These are phyloP conservation scores for Poliocrania exsul DNA, from an alignment of 2,797 vertebrate genomes.

Conservation along the genomic window DNA sequence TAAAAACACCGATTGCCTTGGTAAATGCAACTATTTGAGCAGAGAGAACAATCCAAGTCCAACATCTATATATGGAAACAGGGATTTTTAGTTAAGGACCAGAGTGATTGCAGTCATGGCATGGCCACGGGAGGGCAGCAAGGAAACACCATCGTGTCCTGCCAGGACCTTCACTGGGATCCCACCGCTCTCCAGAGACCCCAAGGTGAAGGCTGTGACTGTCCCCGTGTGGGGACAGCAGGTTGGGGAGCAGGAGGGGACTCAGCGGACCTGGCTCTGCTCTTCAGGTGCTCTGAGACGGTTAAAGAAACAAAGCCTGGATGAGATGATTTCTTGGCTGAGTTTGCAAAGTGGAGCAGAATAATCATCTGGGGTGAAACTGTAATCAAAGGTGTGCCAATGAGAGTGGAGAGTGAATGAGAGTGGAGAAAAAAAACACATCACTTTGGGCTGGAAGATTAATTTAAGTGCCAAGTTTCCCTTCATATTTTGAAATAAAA, in stretches of 20 bases:
- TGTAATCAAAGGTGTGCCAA: background rate
- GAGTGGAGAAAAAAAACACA: background rate
- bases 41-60: background rate
- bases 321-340: background rate
- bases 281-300: background rate
- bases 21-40: background rate
- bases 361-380: background rate
- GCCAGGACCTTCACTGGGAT: background rate
- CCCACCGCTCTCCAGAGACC: accelerated
- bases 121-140: constrained; percentile 44
- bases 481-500: background rate
- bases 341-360: background rate
- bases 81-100: accelerated
- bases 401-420: background rate
- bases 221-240: too few relatives aligned
- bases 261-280: background rate
- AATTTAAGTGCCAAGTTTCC: background rate
- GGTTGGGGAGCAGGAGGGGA: background rate
- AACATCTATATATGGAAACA: accelerated
- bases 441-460: background rate
- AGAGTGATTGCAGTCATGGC: background rate
- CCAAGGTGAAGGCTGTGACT: accelerated
- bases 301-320: background rate
- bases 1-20: background rate
- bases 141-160: background rate